phyloP scores from a whole-genome alignment of 2,113 vertebrate genomes.

The Hemibagrus wyckioides region DNA sequence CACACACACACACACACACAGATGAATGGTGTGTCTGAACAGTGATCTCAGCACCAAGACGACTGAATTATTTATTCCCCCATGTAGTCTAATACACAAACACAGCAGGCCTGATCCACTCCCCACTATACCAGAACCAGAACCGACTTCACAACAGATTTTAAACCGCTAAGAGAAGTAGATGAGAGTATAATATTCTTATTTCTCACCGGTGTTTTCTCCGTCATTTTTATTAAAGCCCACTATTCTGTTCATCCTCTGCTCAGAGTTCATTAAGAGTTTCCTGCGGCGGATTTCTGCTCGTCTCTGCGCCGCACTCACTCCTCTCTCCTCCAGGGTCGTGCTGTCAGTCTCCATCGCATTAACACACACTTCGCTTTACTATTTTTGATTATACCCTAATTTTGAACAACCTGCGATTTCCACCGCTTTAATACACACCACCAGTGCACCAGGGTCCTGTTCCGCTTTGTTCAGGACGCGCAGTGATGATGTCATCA shows the following conservation, averaged over 20 bases:
- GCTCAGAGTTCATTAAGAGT: constrained; percentile 29
- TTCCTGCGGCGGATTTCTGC: constrained; percentile 31
- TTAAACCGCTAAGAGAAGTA: background rate
- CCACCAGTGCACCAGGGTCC: too few species aligned
- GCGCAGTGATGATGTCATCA: constrained; percentile 23
- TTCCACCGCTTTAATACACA: background rate
- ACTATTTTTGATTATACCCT: background rate
- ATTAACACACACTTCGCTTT: background rate
- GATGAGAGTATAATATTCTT: background rate
- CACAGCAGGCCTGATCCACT: background rate
- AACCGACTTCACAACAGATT: background rate
- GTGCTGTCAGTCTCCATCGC: constrained; percentile 9
- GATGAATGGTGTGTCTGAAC: background rate
- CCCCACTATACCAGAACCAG: background rate
- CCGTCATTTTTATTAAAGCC: constrained; percentile 13
- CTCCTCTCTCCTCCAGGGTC: background rate
- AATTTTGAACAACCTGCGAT: background rate
- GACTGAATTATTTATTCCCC: background rate
- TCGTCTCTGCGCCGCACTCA: constrained; percentile 23
- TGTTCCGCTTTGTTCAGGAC: background rate
- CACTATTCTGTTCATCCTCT: constrained; percentile 26
- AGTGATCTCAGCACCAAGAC: background rate
- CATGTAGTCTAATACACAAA: background rate
- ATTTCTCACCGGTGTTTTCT: constrained; percentile 14
- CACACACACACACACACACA: too few species aligned